Evolutionary conservation across 2,113 vertebrate species (phyloP).

Genomic region (Parus major): DNA sequence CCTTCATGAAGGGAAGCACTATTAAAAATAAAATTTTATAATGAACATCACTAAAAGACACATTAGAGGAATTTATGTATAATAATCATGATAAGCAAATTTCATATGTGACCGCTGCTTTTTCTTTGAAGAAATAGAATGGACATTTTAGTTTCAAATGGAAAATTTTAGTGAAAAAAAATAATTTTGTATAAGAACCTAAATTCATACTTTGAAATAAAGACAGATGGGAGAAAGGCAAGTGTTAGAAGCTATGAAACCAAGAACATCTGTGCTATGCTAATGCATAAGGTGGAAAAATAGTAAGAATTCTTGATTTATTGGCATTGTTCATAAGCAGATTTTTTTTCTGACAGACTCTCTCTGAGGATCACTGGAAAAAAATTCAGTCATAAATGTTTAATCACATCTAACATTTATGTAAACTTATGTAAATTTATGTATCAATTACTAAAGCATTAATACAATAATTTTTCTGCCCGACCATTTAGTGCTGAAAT

Average conservation of each 20-base stretch:
- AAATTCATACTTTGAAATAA: not conserved
- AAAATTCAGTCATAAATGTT: not conserved
- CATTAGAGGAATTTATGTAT: not conserved
- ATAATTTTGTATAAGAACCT: not conserved
- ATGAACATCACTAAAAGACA: not conserved
- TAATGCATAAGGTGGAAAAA: not conserved
- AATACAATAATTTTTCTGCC: not conserved
- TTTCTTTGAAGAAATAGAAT: not conserved
- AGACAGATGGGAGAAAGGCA: not conserved
- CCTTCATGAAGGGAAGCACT: not conserved
- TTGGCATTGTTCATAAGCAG: not conserved
- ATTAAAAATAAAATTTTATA: not conserved
- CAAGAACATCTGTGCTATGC: not conserved
- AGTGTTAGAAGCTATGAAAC: not conserved
- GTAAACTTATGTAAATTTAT: not conserved
- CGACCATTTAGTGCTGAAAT: not conserved
- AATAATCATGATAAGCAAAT: not conserved
- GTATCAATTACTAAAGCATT: not conserved
- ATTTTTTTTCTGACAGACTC: not conserved
- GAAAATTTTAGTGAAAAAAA: not conserved
- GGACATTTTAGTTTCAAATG: not conserved
- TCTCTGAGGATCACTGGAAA: not conserved
- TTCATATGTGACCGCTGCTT: rapidly evolving
- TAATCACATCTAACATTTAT: not conserved
- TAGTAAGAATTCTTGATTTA: not conserved